Percentiles rank a stretch among this genome's conserved stretches.
Conservation (phyloP, 1,140 invertebrate species). For the Arctopsyche grandis region DNA sequence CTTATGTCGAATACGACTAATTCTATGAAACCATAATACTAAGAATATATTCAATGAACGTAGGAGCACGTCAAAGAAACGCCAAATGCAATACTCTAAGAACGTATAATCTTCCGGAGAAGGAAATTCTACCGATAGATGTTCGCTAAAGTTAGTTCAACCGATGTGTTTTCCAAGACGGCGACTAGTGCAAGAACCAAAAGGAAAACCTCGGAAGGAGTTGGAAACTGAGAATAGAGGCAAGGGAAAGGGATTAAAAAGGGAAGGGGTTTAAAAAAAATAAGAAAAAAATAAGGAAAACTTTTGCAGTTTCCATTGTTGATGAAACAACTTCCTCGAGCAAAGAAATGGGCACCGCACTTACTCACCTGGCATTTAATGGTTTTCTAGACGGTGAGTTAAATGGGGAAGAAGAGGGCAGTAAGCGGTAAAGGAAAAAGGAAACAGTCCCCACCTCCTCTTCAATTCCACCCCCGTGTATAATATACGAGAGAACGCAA, state of each 20-base stretch:
- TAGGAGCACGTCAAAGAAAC: slow-evolving; percentile 12
- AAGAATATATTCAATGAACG: slow-evolving; percentile 28
- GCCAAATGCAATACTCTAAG: slow-evolving; percentile 15
- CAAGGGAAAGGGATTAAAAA: neutral
- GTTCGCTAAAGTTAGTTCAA: neutral
- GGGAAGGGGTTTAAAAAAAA: neutral
- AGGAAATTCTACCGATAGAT: neutral
- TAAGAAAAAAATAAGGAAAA: slow-evolving; percentile 11
- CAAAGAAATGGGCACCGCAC: slow-evolving; percentile 24
- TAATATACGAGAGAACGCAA: neutral
- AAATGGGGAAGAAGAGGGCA: slow-evolving; percentile 35
- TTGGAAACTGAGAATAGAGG: neutral
- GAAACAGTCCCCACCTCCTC: neutral
- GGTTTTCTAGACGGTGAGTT: slow-evolving; percentile 41
- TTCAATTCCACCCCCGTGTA: neutral
- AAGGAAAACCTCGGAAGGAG: neutral
- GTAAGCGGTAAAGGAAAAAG: slow-evolving; percentile 31
- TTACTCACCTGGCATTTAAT: slow-evolving; percentile 33
- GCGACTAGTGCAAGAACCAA: neutral
- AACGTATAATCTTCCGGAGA: neutral
- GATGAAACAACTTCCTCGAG: slow-evolving; percentile 33
- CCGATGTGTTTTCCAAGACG: neutral
- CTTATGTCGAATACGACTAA: neutral
- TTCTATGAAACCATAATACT: neutral
- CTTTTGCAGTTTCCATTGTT: slow-evolving; percentile 32